A percentile compares a stretch with the other conserved stretches of the same genome.
phyloP scores from a whole-genome alignment of 2,888 invertebrate genomes.

The Zaprionus obscuricornis region DNA sequence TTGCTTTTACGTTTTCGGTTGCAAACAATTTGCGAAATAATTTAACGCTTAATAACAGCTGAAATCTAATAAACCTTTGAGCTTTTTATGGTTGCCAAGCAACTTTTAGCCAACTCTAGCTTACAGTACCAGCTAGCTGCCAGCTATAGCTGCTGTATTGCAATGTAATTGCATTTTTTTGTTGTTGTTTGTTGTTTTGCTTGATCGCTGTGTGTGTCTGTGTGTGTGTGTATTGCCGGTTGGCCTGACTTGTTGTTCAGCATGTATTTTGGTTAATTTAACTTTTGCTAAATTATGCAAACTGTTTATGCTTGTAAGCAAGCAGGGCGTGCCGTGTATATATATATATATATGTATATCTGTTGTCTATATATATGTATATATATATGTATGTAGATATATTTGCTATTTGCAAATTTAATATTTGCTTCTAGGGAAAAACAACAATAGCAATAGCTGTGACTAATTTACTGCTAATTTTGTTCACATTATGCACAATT shows the following conservation, averaged over 20 bases:
- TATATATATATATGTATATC: too few species aligned
- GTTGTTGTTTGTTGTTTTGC: constrained; percentile 29
- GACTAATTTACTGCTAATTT: constrained; percentile 76
- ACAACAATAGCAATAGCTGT: constrained; percentile 53
- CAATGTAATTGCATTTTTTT: constrained; percentile 73
- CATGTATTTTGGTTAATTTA: constrained; percentile 79
- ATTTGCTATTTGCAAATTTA: constrained; percentile 58
- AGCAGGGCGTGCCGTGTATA: too few species aligned
- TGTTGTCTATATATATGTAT: too few species aligned
- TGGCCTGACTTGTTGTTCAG: constrained; percentile 53
- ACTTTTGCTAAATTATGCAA: constrained; percentile 77
- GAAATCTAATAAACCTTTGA: constrained; percentile 78
- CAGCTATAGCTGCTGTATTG: constrained; percentile 46
- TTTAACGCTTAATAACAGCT: constrained; percentile 76
- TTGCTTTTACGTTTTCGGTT: constrained; percentile 61
- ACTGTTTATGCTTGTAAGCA: too few species aligned
- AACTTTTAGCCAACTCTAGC: constrained; percentile 46
- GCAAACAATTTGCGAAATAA: constrained; percentile 75
- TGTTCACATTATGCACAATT: constrained; percentile 72
- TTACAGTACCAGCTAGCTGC: constrained; percentile 14
- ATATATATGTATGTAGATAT: too few species aligned
- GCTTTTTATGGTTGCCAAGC: constrained; percentile 68
- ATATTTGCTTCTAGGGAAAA: constrained; percentile 44
- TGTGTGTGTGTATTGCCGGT: constrained; percentile 43
- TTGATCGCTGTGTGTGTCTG: constrained; percentile 16